Base-by-base conservation (phyloP, 2,113 vertebrate genomes). In the Cervus canadensis region DNA sequence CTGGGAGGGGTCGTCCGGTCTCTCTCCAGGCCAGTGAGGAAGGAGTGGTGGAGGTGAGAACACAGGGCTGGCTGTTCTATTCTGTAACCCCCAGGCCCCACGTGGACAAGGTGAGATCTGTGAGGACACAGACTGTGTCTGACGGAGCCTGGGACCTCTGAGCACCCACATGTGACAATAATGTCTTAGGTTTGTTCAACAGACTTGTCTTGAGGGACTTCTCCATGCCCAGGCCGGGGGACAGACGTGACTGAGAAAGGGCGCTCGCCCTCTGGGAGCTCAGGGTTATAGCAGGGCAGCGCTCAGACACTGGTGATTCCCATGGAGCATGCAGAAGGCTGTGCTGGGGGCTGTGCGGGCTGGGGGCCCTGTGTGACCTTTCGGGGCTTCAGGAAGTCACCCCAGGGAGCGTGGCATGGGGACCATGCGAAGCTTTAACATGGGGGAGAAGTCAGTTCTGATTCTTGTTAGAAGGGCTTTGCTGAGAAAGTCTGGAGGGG, bases 21-120 rank as follows among this genome's bases (percentile, higher is more conserved):
- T 19, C 76, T 78, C 76, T 30, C 45, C 26, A 79, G 45, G 26
- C 76, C 76, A 50, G 2, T 79, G 76, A 67, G 62, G 76, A 79
- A 50, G 45, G 28, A 15, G 45, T 10, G 76, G 43, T 21, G 16
- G 23, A 1, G 30, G 28, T 76, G 54, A 62, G 85, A 36, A 74
- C 91, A 62, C 81, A 33, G 33, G n/a, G 60, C 71, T 16, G 3
- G 9, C 11, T 7, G 33, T 26, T 30, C 45, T 8, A 4, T 16
- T 48, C 15, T 0, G 19, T 3, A 26, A 12, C 64, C 36, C 10
- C 25, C 16, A 25, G 59, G 17, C 45, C 57, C 64, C 30, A 36
- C 0, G 0, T 3, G 5, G 64, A n/a, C n/a, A 36, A 23, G 0
- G 33, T 36, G 14, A 78, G 19, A 26, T 36, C 11, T 14, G 2